phyloP scores from a whole-genome alignment of 2,888 invertebrate species.

The Leistus spinibarbis region DNA sequence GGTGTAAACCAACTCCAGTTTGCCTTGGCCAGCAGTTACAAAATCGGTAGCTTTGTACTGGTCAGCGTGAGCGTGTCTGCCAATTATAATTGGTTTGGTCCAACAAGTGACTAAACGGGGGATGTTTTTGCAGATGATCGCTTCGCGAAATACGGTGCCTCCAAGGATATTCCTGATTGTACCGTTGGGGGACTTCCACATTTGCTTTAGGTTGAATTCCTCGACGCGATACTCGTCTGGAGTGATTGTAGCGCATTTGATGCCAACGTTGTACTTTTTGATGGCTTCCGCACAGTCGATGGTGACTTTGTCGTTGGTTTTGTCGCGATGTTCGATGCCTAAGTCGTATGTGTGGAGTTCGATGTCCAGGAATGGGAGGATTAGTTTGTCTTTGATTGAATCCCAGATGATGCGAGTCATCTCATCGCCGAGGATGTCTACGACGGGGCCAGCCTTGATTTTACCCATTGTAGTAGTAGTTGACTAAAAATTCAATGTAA shows the following conservation, averaged over 20 bases:
- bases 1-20: conserved; percentile 82
- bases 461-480: conserved; percentile 60
- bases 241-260: conserved; percentile 98
- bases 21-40: conserved; percentile 89
- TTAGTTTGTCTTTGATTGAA: conserved; percentile 94
- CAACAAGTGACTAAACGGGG: conserved; percentile 94
- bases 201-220: conserved; percentile 84
- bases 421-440: conserved; percentile 93
- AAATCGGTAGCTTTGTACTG: conserved; percentile 98
- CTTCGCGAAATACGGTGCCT: conserved; percentile 81
- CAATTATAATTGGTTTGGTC: conserved; percentile 97
- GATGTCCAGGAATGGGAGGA: conserved; percentile 93
- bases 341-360: conserved; percentile 93
- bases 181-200: conserved; percentile 92
- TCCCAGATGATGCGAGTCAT: conserved; percentile 99
- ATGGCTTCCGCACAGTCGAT: conserved; percentile 96
- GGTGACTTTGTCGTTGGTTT: conserved; percentile 94
- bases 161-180: conserved; percentile 88
- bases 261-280: conserved; percentile 96
- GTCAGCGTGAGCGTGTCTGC: conserved; percentile 97
- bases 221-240: conserved; percentile 96
- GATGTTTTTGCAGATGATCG: conserved; percentile 90
- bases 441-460: conserved; percentile 85
- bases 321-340: conserved; percentile 93
- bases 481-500: neutral